These are phyloP conservation scores for Oreortyx pictus DNA, from an alignment of 2,797 vertebrate genomes.

Conservation along the genomic window DNA sequence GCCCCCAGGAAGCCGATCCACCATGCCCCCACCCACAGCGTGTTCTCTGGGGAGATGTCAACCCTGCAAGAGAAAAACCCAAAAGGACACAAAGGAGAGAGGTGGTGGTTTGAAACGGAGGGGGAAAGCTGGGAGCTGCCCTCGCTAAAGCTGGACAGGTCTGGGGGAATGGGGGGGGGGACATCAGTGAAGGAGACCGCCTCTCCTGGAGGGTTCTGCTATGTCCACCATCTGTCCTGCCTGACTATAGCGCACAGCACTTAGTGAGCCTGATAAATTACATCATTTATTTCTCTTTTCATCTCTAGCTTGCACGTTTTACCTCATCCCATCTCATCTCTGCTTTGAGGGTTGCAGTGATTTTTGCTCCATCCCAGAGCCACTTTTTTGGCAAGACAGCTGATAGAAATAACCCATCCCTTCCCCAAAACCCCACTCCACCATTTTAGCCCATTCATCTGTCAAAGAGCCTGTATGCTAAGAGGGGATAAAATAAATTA, in stretches of 20 bases:
- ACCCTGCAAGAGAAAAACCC: constrained; percentile 74
- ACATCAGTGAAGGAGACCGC: rapidly evolving
- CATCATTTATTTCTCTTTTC: neutral
- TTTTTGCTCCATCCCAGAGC: neutral
- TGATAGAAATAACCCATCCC: neutral
- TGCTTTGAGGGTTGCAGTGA: neutral
- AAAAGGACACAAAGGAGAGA: neutral
- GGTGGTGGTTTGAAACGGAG: rapidly evolving
- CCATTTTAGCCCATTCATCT: neutral
- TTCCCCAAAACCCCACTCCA: neutral
- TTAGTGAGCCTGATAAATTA: rapidly evolving
- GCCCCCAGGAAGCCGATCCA: constrained; percentile 93
- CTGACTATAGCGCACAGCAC: neutral
- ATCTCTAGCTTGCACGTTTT: neutral
- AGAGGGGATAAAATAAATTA: neutral
- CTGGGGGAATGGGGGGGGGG: rapidly evolving
- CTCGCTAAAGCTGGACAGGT: neutral
- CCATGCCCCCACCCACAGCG: constrained; percentile 95
- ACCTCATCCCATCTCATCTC: neutral
- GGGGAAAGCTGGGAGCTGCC: rapidly evolving
- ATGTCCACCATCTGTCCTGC: rapidly evolving
- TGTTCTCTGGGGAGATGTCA: constrained; percentile 87
- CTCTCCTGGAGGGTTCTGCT: neutral
- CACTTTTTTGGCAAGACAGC: neutral
- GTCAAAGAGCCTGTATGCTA: neutral